Evolutionary conservation across 2,888 invertebrate genomes (phyloP), one percentile per base, ranked within the genome.

Genomic region (Cremastobaeus sp.): DNA sequence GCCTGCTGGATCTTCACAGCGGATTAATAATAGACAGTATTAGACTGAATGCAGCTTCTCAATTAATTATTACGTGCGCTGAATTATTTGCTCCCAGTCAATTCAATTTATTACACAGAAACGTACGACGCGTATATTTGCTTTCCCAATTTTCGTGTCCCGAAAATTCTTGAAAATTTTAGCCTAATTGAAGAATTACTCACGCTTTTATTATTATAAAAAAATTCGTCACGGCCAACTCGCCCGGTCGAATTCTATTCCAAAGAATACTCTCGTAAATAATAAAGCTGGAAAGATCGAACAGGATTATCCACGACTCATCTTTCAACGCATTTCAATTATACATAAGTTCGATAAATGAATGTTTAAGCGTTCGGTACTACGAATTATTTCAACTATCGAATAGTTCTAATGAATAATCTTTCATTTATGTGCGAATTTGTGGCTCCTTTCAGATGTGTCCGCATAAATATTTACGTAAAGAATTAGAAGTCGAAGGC

Each of bases 31-130:
- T 62, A 57, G 34, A 64, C 55, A 30, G 54, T 54, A 41, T 55
- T 50, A 54, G 68, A 47, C 62, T 37, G 68, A 50, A 55, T 57
- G 60, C 47, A 39, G 37, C 59, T 45, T 12, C 21, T 11, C 43
- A 45, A 74, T 74, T 69, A 74, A 74, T 69, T 68, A 74, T 74
- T 74, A 64, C 64, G 14, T 1, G 9, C 30, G 25, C 57, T 64
- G 39, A 69, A 59, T 64, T 64, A 74, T 69, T 69, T 39, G 32
- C 12, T 30, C 18, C 9, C 20, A 17, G 48, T 41, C 52, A 55
- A 45, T 65, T 14, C 34, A 66, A 43, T 73, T 66, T 66, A 54
- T 66, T 25, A 47, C 34, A 15, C 32, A n/a, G 20, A 17, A 60
- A 41, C 35, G 39, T 32, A 32, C 30, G 9, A 28, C 28, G 15